Base-by-base conservation (phyloP, 2,888 invertebrate genomes). In the Nomada lathburiana region DNA sequence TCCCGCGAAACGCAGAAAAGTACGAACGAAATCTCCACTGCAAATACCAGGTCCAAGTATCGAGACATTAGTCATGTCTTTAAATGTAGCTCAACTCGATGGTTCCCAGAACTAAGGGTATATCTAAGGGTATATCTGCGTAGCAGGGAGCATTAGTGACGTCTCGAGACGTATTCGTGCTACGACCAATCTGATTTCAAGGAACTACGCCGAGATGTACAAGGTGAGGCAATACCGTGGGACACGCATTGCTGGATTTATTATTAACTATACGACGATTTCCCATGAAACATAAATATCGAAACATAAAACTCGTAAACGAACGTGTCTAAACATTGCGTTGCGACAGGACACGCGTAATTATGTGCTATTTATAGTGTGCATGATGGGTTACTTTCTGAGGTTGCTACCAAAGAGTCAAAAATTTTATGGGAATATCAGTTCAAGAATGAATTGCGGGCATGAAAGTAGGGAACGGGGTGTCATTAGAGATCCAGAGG, bases 401-500 rank as follows among this genome's bases (percentile, higher is more conserved):
- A 23, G 50, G 11, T 63, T 52, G 53, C 53, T 29, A 36, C 36
- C 36, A 63, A 60, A 52, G 67, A 86, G 85, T 80, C 76, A 79
- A 87, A 84, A 79, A 84, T 83, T 65, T 73, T 75, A 72, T 79
- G 74, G 72, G 84, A 88, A 86, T 86, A 86, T 80, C 85, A 82
- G 81, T 78, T 84, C 77, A 77, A 82, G 84, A 76, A 89, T 90
- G 86, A 91, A 89, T 88, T 87, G 88, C 84, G 83, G 81, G 78
- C 71, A 69, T 73, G 85, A 83, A 81, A 82, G 80, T 64, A 64
- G 67, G 68, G 83, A 78, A 76, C 85, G 86, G 88, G 89, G 89
- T 89, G 90, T 92, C 92, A 92, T 92, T 92, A 91, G 90, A 88
- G 89, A 91, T 88, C 88, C 82, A 76, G 84, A 88, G 89, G 91